Base-by-base conservation (phyloP, 2,113 vertebrate species). In the Tetrax tetrax region DNA sequence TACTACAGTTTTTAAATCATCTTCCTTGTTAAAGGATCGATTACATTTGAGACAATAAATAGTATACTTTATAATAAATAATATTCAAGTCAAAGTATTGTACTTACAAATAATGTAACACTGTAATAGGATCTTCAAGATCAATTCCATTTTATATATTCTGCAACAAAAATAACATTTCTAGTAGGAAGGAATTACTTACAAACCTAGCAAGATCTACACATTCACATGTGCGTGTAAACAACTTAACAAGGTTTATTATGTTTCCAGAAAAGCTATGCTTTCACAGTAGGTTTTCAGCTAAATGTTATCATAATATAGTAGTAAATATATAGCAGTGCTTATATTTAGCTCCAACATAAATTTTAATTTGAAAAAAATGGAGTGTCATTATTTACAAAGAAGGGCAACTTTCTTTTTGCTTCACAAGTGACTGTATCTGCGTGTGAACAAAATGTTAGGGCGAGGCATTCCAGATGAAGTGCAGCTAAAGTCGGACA, bases 381-480 rank as follows among this genome's bases (percentile, higher is more conserved):
- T 78, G 51, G 92, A 97, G 93, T 95, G 95, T 93, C 83, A 79
- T 96, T 97, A 97, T 97, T 93, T 96, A 97, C 95, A 97, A 93
- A 86, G 78, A 81, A 83, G 75, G 90, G 93, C 9, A 82, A 89
- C 64, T 96, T 97, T 97, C 72, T 59, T 80, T 94, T 94, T 95
- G 92, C 96, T 99, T 99, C 97, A 99, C 97, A 99, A 98, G 96
- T 99, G 99, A 95, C 98, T 98, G 96, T 98, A 98, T 98, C 98
- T 98, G 96, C 98, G 97, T 84, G 99, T 98, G 93, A 99, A 98
- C 97, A 99, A 98, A 98, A 99, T 98, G 97, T 96, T 98, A 86
- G 98, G 98, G 81, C 97, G 98, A 93, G 98, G 98, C 98, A 98
- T 88, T 95, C 98, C 98, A 24, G 98, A 98, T 75, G 99, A 98